Conservation (phyloP, 2,113 vertebrate genomes). For the Hydrochoerus hydrochaeris region DNA sequence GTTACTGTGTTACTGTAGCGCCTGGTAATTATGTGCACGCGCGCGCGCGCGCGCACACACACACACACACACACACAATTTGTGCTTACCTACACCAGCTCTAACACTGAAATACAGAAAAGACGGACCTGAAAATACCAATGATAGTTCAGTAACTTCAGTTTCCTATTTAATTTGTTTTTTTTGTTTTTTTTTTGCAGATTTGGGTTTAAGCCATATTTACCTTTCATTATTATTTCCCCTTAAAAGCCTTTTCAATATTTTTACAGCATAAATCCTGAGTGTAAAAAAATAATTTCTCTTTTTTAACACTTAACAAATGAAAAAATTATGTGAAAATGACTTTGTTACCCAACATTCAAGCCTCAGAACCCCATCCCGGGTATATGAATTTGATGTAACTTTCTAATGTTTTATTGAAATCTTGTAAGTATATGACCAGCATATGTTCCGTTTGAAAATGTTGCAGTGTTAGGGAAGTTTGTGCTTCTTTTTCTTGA, state of each 20-base stretch:
- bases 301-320: background rate
- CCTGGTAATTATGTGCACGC: background rate
- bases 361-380: background rate
- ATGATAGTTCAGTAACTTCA: background rate
- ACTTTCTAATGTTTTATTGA: background rate
- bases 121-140: background rate
- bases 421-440: background rate
- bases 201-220: background rate
- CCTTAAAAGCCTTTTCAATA: background rate
- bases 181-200: background rate
- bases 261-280: background rate
- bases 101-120: background rate
- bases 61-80: background rate
- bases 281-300: background rate
- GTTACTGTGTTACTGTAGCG: background rate
- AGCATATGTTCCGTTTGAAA: conserved; percentile 13
- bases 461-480: background rate
- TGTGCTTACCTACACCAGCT: background rate
- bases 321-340: background rate
- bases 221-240: background rate
- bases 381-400: background rate
- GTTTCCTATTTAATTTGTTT: background rate
- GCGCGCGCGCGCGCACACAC: background rate
- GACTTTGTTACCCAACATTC: background rate
- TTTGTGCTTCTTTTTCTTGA: background rate